These are phyloP conservation scores for Bimastos eiseni DNA, from an alignment of 2,888 invertebrate genomes.

Conservation along the genomic window DNA sequence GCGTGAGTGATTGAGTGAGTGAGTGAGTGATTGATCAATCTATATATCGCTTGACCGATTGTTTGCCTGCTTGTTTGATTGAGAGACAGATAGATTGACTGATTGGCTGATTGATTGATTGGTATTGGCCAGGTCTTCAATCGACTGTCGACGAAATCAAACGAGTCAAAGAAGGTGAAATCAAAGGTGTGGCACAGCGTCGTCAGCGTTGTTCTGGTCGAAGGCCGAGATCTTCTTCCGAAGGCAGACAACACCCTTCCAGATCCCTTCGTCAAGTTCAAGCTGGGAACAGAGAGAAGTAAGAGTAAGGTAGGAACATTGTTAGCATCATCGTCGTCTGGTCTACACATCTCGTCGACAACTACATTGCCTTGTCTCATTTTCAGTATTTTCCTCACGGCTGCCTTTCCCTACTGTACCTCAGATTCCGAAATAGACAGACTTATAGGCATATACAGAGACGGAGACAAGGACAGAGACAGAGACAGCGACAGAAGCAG, in stretches of 20 bases:
- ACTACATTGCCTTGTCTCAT: too few species aligned
- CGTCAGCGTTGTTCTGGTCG: constrained; percentile 91
- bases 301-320: constrained; percentile 75
- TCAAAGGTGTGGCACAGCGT: constrained; percentile 90
- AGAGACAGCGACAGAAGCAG: too few species aligned
- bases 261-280: constrained; percentile 94
- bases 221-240: constrained; percentile 82
- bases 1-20: too few species aligned
- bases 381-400: too few species aligned
- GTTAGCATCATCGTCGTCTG: not conserved
- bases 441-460: too few species aligned
- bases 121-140: not conserved
- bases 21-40: too few species aligned
- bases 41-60: too few species aligned
- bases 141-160: constrained; percentile 25
- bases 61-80: not conserved
- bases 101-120: not conserved
- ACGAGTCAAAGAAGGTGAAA: constrained; percentile 10
- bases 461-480: too few species aligned
- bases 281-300: constrained; percentile 94
- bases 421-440: too few species aligned
- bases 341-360: too few species aligned
- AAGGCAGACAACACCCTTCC: constrained; percentile 85
- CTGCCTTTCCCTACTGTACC: too few species aligned
- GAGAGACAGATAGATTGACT: not conserved